A percentile compares a stretch with the other conserved stretches of the same genome.
phyloP scores from a whole-genome alignment of 2,113 vertebrate species.

The Nymphicus hollandicus region DNA sequence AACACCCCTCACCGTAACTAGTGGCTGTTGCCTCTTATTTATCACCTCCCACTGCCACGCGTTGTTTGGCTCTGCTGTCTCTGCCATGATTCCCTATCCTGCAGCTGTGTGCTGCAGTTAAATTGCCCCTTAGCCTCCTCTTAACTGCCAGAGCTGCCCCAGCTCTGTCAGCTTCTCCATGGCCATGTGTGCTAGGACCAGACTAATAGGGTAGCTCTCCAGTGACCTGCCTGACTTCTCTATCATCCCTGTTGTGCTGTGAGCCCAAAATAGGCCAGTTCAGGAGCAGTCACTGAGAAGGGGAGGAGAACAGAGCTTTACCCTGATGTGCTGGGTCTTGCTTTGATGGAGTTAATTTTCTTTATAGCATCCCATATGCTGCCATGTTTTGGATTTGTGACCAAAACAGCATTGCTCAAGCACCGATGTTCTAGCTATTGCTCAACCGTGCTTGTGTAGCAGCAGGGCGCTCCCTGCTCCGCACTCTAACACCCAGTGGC shows the following conservation, averaged over 20 bases:
- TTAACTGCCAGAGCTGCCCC: fast-evolving
- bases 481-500: fast-evolving
- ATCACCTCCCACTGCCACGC: not conserved
- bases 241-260: not conserved
- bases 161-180: not conserved
- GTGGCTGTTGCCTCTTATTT: not conserved
- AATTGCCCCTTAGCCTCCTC: not conserved
- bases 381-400: not conserved
- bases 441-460: not conserved
- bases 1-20: not conserved
- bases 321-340: not conserved
- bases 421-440: fast-evolving
- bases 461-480: not conserved
- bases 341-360: not conserved
- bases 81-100: not conserved
- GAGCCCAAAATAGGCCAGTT: not conserved
- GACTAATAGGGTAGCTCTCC: not conserved
- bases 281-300: not conserved
- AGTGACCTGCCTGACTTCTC: not conserved
- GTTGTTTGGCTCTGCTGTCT: not conserved
- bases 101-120: not conserved
- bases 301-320: not conserved
- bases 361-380: fast-evolving
- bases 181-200: not conserved
- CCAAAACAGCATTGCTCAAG: fast-evolving